Conservation (phyloP, 2,888 invertebrate species). For the Emmelina monodactyla region DNA sequence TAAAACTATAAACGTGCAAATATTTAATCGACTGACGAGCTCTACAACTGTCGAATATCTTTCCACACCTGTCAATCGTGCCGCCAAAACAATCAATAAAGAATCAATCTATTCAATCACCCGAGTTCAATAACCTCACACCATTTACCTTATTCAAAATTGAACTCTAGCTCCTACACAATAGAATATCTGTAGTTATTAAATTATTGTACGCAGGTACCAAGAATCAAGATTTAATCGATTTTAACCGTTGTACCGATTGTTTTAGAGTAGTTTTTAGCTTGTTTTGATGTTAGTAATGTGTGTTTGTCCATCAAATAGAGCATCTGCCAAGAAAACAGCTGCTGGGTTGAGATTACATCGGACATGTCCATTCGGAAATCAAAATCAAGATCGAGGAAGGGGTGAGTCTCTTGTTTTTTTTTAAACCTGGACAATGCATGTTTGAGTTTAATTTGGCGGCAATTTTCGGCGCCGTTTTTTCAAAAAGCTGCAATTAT, state of each 20-base stretch:
- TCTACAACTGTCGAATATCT: neutral
- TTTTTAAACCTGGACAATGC: neutral
- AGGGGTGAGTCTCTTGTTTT: no score
- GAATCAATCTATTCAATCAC: constrained; percentile 15
- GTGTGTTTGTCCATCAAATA: constrained; percentile 1
- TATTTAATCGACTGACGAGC: no score
- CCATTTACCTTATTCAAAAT: constrained; percentile 2
- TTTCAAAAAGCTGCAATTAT: no score
- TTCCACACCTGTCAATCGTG: neutral
- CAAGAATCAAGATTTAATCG: neutral
- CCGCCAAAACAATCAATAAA: constrained; percentile 12
- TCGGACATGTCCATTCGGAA: constrained; percentile 43
- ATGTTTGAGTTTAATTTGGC: neutral
- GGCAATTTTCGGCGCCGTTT: neutral
- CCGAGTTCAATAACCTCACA: constrained; percentile 12
- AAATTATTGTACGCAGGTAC: neutral
- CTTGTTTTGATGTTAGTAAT: neutral
- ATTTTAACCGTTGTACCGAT: neutral
- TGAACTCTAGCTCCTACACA: constrained; percentile 1
- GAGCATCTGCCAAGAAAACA: constrained; percentile 49
- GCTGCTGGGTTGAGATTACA: constrained; percentile 51
- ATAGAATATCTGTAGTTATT: no score
- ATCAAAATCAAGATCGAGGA: constrained; percentile 33
- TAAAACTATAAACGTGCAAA: neutral
- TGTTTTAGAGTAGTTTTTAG: neutral